Evolutionary conservation across 2,113 vertebrate species (phyloP).

Genomic region (Tetraodon nigroviridis): DNA sequence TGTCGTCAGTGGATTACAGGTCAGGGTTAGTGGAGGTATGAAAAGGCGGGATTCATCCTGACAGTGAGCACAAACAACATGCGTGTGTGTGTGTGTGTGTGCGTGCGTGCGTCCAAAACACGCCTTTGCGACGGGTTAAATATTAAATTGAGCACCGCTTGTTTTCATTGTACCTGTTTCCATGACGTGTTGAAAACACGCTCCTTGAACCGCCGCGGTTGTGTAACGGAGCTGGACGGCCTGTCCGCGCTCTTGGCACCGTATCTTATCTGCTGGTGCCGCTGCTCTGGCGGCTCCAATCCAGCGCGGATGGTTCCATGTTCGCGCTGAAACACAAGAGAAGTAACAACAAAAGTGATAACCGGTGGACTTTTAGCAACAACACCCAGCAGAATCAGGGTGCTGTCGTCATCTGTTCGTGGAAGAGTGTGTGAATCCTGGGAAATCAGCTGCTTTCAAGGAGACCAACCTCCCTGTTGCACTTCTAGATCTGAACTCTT

Average conservation of each 20-base stretch:
- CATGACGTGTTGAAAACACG: slow-evolving; percentile 28
- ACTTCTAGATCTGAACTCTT: no score
- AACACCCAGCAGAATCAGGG: background rate
- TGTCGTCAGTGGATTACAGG: slow-evolving; percentile 36
- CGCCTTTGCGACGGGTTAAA: slow-evolving; percentile 13
- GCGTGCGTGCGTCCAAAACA: background rate
- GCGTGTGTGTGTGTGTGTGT: slow-evolving; percentile 1
- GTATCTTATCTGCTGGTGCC: slow-evolving; percentile 46
- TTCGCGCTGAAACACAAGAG: slow-evolving; percentile 19
- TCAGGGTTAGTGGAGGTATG: slow-evolving; percentile 47
- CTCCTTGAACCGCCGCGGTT: slow-evolving; percentile 35
- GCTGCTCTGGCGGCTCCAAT: slow-evolving; percentile 20
- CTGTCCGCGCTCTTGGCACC: slow-evolving; percentile 33
- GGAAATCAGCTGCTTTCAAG: no score
- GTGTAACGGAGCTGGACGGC: slow-evolving; percentile 36
- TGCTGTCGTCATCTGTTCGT: no score
- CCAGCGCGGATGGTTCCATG: slow-evolving; percentile 37
- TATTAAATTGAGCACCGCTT: slow-evolving; percentile 38
- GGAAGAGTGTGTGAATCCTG: no score
- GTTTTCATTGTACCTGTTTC: slow-evolving; percentile 41
- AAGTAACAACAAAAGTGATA: slow-evolving; percentile 1
- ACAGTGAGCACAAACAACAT: slow-evolving; percentile 50
- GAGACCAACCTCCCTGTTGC: no score
- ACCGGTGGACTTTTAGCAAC: background rate
- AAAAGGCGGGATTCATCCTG: slow-evolving; percentile 31